Conservation (phyloP, 1,140 invertebrate genomes). For the Hirudo medicinalis region DNA sequence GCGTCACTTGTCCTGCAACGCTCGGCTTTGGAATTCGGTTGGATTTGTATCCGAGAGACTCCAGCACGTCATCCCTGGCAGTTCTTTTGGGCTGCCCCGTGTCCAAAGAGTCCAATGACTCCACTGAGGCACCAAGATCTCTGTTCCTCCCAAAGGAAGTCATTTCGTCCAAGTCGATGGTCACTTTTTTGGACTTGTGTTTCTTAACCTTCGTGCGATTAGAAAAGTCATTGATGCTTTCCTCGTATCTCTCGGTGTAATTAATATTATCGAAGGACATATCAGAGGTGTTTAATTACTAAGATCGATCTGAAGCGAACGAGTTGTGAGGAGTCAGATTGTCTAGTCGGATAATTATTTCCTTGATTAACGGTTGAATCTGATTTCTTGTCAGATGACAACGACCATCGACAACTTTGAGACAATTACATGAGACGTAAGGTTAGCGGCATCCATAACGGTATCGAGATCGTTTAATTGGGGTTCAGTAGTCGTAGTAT, state of each 20-base stretch:
- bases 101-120: slow-evolving; percentile 10
- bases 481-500: no score
- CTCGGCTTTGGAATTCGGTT: slow-evolving; percentile 9
- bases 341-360: no score
- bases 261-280: background rate
- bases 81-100: background rate
- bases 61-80: slow-evolving; percentile 12
- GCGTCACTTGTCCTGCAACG: no score
- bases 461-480: no score
- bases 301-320: background rate
- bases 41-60: slow-evolving; percentile 3
- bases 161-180: background rate
- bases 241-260: slow-evolving; percentile 7
- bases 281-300: background rate
- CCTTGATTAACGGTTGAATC: no score
- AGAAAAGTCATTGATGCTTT: slow-evolving; percentile 1
- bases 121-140: background rate
- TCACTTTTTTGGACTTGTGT: slow-evolving; percentile 5
- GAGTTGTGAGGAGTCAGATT: no score
- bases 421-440: no score
- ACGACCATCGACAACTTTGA: background rate
- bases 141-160: background rate
- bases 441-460: no score
- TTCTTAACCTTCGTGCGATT: background rate
- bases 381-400: no score